phyloP scores from a whole-genome alignment of 2,888 invertebrate species.

The Melieria omissa region DNA sequence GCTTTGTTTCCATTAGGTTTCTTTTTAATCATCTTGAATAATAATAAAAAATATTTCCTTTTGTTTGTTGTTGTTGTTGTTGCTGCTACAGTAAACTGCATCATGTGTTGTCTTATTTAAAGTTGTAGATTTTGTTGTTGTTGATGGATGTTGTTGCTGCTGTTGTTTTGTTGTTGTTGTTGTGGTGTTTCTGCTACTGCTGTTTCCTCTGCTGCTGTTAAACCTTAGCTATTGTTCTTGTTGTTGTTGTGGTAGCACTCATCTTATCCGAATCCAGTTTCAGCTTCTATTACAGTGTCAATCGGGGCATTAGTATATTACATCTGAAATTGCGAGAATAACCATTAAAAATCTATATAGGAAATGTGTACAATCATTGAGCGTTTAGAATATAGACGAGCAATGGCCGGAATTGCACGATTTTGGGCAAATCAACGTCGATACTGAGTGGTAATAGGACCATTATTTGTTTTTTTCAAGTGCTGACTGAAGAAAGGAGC shows the following conservation, averaged over 20 bases:
- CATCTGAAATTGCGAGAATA: constrained; percentile 50
- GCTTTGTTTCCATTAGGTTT: constrained; percentile 22
- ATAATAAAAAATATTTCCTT: constrained; percentile 37
- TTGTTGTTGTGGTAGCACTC: constrained; percentile 22
- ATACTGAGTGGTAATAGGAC: too few species aligned
- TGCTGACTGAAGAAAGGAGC: too few species aligned
- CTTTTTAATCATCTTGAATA: constrained; percentile 23
- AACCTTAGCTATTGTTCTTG: constrained; percentile 21
- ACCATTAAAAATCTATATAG: constrained; percentile 1
- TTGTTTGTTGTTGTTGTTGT: constrained; percentile 14
- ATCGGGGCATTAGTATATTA: constrained; percentile 56
- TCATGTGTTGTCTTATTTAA: constrained; percentile 27
- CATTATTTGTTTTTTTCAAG: too few species aligned
- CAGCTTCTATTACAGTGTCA: constrained; percentile 52
- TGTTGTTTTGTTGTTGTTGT: constrained; percentile 36
- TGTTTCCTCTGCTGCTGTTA: too few species aligned
- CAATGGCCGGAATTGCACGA: too few species aligned
- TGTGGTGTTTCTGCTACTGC: constrained; percentile 26
- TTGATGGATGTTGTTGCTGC: constrained; percentile 5
- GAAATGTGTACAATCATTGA: too few species aligned
- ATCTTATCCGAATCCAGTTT: constrained; percentile 32
- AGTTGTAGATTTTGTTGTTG: constrained; percentile 32
- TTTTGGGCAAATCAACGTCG: too few species aligned
- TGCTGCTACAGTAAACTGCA: constrained; percentile 12
- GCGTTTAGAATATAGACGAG: too few species aligned